phyloP scores from a whole-genome alignment of 2,797 vertebrate species.

The Vespertilio murinus region DNA sequence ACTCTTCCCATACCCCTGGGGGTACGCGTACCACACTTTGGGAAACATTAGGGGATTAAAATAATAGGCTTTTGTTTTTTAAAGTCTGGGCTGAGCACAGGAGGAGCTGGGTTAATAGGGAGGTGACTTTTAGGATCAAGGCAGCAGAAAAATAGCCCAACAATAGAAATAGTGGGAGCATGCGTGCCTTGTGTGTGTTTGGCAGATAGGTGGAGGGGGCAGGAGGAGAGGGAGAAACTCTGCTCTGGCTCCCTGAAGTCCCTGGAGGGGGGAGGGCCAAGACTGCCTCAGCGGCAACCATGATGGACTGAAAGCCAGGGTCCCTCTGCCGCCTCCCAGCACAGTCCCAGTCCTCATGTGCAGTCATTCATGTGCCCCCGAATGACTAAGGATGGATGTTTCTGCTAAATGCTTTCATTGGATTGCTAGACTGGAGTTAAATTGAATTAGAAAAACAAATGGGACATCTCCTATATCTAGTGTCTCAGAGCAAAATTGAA shows the following conservation, averaged over 20 bases:
- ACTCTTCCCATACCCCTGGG: too few relatives aligned
- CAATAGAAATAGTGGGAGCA: neutral
- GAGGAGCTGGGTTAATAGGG: neutral
- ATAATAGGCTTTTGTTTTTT: slow-evolving; percentile 2
- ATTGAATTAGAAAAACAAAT: slow-evolving; percentile 23
- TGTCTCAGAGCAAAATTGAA: neutral
- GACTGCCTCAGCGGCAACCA: neutral
- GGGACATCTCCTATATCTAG: neutral
- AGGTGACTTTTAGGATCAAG: neutral
- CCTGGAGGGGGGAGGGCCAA: neutral
- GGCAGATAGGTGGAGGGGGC: too few relatives aligned
- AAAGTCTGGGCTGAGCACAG: neutral
- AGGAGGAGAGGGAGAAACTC: neutral
- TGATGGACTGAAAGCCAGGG: neutral
- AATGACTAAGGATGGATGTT: neutral
- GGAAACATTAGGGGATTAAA: neutral
- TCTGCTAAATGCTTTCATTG: neutral
- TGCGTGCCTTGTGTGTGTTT: neutral
- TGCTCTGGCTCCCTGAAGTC: neutral
- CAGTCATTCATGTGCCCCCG: neutral
- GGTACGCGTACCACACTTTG: too few relatives aligned
- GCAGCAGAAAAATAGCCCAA: neutral
- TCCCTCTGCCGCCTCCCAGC: neutral
- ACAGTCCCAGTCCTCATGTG: neutral
- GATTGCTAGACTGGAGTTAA: neutral